Evolutionary conservation across 2,888 invertebrate genomes (phyloP), one percentile per base, ranked within the genome.

Genomic region (Fragum fragum): DNA sequence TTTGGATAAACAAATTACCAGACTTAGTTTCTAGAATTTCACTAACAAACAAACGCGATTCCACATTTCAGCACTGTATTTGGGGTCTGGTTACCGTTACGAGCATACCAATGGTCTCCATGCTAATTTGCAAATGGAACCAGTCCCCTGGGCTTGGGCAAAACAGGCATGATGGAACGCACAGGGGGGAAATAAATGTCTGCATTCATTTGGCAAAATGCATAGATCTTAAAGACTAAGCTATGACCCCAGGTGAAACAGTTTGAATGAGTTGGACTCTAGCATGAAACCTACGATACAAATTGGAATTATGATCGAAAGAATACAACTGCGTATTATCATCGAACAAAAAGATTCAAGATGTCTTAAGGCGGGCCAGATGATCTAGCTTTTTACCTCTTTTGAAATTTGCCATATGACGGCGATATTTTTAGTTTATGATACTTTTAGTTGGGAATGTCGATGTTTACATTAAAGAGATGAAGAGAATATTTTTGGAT

Each of bases 111-210:
- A 7, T 26, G 36, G 66, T 39, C 66, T 66, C 66, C 23, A 42
- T 42, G 66, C 66, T 66, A 66, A 66, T 66, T 66, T 66, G 42
- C 66, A 66, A 66, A 66, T 66, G 66, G 66, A 66, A 26, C 23
- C 42, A 42, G 23, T 66, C 66, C 66, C 66, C 21, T n/a, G 23
- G 66, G 66, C 42, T 5, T 23, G 6, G 66, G 18, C 47, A 47
- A 47, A 47, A 47, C 47, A 47, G 47, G 47, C 42, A n/a, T 66
- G 39, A 66, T 66, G 23, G 66, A 66, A 29, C 66, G 66, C 32
- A 36, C 39, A 66, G 14, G 39, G 66, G 66, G 66, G 39, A 42
- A 66, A 66, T 66, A 18, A 36, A 66, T 26, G 66, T 66, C 66
- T n/a, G 42, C 23, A 39, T 66, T 23, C 21, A 42, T 42, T 32